Conservation (phyloP, 2,888 invertebrate species). For the Prionchulus punctatus region DNA sequence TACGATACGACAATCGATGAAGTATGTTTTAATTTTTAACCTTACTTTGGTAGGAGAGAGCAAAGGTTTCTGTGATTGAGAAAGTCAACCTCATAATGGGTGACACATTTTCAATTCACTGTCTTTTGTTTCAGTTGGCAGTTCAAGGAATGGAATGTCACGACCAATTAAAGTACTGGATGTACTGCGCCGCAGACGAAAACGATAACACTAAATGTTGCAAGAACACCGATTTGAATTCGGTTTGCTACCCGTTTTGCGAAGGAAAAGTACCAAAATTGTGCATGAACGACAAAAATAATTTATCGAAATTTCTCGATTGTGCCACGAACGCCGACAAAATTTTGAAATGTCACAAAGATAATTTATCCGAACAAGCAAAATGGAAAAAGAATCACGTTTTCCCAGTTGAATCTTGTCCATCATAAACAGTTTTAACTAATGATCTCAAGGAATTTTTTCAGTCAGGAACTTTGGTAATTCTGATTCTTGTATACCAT, state of each 20-base stretch:
- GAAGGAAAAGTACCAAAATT: neutral
- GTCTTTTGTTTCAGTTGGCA: neutral
- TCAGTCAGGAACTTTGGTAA: too few relatives aligned
- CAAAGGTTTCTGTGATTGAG: neutral
- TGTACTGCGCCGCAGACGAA: neutral
- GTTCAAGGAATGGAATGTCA: neutral
- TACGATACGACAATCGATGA: neutral
- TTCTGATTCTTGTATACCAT: too few relatives aligned
- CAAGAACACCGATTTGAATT: neutral
- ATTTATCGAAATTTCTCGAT: neutral
- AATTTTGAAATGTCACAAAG: neutral
- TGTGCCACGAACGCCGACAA: neutral
- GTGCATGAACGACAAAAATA: neutral
- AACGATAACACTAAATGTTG: neutral
- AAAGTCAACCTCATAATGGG: too few relatives aligned
- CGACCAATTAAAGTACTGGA: neutral
- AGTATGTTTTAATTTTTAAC: neutral
- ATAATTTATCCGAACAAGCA: neutral
- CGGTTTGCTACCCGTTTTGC: neutral
- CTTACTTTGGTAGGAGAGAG: too few relatives aligned
- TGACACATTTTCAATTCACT: too few relatives aligned
- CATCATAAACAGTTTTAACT: too few relatives aligned
- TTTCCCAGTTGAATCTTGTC: too few relatives aligned
- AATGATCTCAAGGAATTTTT: too few relatives aligned
- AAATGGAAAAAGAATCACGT: neutral